Evolutionary conservation across 64 coral and sea anemone species (phyloP), one percentile per base, ranked within the genome.

Genomic region (Dendrophyllia cribrosa): DNA sequence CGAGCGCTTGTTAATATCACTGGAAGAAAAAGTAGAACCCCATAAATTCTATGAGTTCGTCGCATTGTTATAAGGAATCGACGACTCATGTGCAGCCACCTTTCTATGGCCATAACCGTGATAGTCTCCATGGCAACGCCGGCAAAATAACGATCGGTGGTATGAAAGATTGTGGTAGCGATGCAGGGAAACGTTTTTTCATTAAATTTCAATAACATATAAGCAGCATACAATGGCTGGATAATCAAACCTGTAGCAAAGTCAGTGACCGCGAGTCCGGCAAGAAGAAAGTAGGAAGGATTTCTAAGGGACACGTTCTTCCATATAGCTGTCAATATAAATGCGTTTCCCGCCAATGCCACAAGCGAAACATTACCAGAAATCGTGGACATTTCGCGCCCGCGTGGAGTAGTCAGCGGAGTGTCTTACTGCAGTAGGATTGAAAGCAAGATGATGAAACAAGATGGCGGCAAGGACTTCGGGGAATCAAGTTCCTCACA

Each of bases 91-190:
- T 79, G 76, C 17, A 79, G 76, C 76, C 76, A 79, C 25, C 53
- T n/a, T 53, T 79, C 76, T 12, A 79, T 79, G 4, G 76, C 51
- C 76, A 60, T 60, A 9, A 79, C 4, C 15, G 76, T 79, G 5
- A 68, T 68, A 7, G 20, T 24, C 24, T 19, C 66, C 66, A 68
- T 22, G 5, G 66, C 24, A 5, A 68, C 20, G 4, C 20, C 66
- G 6, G 66, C 21, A 4, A 68, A 19, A 68, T 68, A 68, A 7
- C 66, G 20, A 19, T 68, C 66, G 1, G 24, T 23, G n/a, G 66
- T 68, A 9, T 68, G 66, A 9, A 23, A 68, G 19, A 19, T 68
- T 22, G 20, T 68, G 19, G 24, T 68, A 20, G 66, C 66, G 3
- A 19, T 20, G 24, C 66, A 68, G 5, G 66, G 66, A 7, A 68